Percentiles rank a stretch among this genome's conserved stretches.
These are phyloP conservation scores for Chinchilla lanigera DNA, from an alignment of 2,113 vertebrate species.

Conservation along the genomic window DNA sequence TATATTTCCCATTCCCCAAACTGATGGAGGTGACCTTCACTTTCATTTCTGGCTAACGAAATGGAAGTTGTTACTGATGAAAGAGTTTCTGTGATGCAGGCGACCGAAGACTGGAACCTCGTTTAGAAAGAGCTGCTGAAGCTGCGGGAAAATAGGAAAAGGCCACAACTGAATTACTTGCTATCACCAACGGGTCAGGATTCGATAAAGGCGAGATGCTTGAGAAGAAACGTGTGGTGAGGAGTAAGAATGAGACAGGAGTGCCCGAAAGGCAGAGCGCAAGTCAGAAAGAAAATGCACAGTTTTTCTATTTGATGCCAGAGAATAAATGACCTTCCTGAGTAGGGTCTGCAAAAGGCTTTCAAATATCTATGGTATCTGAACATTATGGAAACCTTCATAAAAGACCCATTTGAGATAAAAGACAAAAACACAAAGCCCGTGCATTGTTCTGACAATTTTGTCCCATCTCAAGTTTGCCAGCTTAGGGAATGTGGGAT, in stretches of 20 bases:
- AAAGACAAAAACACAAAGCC: neutral
- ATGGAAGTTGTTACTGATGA: neutral
- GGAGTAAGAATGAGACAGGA: neutral
- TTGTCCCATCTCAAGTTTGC: neutral
- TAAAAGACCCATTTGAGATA: neutral
- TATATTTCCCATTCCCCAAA: neutral
- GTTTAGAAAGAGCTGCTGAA: neutral
- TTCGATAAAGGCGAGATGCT: neutral
- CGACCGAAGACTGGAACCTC: neutral
- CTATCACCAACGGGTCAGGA: neutral
- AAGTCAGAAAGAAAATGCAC: neutral
- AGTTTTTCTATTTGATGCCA: neutral
- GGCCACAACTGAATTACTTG: neutral
- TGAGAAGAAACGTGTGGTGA: neutral
- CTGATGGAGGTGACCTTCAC: neutral
- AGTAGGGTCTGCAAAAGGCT: neutral
- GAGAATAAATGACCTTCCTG: neutral
- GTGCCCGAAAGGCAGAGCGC: fast-evolving
- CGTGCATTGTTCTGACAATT: neutral
- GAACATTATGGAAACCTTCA: neutral
- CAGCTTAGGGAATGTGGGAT: neutral
- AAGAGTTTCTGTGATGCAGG: neutral
- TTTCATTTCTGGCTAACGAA: neutral
- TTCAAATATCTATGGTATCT: neutral
- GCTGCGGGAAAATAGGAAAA: neutral